A percentile compares a stretch with the other conserved stretches of the same genome.
These are phyloP conservation scores for Orussus abietinus DNA, from an alignment of 1,140 invertebrate genomes.

Conservation along the genomic window DNA sequence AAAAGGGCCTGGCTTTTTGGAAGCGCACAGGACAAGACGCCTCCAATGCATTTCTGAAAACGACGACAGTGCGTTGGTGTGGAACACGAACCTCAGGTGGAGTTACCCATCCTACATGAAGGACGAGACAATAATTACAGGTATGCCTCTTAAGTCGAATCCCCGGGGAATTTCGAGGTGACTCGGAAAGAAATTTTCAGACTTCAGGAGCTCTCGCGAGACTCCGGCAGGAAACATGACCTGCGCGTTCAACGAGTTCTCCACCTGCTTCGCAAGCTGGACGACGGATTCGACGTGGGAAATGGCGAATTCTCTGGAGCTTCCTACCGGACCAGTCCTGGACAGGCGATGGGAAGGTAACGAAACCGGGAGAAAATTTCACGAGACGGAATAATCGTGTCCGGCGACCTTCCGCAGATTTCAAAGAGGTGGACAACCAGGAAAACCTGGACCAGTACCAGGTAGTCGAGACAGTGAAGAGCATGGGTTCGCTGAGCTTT, in stretches of 20 bases:
- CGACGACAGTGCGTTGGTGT: conserved; percentile 18
- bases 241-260: neutral
- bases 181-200: neutral
- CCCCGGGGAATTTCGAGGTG: neutral
- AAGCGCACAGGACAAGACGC: neutral
- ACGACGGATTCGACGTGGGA: too few species aligned
- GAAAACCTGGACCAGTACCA: neutral
- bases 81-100: conserved; percentile 17
- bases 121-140: neutral
- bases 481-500: conserved; percentile 8
- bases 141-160: conserved; percentile 8
- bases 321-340: conserved; percentile 18
- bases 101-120: neutral
- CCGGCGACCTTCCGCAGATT: conserved; percentile 5
- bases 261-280: too few species aligned
- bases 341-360: conserved; percentile 28
- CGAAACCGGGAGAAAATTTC: neutral
- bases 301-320: conserved; percentile 5
- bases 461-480: neutral
- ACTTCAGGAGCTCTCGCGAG: neutral
- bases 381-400: neutral
- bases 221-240: neutral
- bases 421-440: conserved; percentile 10
- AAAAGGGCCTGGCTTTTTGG: neutral
- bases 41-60: conserved; percentile 18